Conservation (phyloP, 1,140 invertebrate species). For the Drosophila arawakana region DNA sequence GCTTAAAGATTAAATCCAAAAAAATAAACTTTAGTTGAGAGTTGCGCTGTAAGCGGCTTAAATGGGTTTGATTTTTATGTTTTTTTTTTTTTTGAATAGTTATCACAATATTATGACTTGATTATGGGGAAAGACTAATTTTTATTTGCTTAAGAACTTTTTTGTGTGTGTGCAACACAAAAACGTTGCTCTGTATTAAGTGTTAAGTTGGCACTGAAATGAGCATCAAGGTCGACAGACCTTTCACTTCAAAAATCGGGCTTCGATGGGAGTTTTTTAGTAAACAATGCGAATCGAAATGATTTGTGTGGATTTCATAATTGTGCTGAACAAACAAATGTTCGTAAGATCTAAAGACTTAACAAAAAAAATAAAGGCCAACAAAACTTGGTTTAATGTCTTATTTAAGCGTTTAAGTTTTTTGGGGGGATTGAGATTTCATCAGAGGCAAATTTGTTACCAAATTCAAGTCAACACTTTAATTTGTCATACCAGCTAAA, state of each 20-base stretch:
- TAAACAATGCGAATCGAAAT: conserved; percentile 52
- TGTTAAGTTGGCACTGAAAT: conserved; percentile 68
- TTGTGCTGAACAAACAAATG: conserved; percentile 47
- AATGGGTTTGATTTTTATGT: conserved; percentile 26
- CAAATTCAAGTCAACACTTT: too few relatives aligned
- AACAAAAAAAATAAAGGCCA: conserved; percentile 21
- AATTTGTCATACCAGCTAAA: too few relatives aligned
- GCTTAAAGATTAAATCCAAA: conserved; percentile 13
- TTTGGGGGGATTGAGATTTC: neutral
- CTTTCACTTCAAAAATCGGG: conserved; percentile 54
- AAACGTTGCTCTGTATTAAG: conserved; percentile 73
- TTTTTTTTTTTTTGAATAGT: conserved; percentile 28
- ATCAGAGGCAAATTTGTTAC: too few relatives aligned
- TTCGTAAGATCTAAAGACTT: conserved; percentile 38
- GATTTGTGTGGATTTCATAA: conserved; percentile 42
- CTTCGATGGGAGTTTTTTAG: conserved; percentile 47
- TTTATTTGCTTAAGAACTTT: conserved; percentile 71
- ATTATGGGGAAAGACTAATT: conserved; percentile 80
- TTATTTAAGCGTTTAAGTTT: conserved; percentile 20
- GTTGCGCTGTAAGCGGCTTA: conserved; percentile 46
- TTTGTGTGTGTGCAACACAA: conserved; percentile 30
- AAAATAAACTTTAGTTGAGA: conserved; percentile 10
- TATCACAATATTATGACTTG: conserved; percentile 82
- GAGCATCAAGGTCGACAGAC: conserved; percentile 63
- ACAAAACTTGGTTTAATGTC: conserved; percentile 51